Evolutionary conservation across 2,797 vertebrate species (phyloP).

Genomic region (Acanthurus leucopareius): DNA sequence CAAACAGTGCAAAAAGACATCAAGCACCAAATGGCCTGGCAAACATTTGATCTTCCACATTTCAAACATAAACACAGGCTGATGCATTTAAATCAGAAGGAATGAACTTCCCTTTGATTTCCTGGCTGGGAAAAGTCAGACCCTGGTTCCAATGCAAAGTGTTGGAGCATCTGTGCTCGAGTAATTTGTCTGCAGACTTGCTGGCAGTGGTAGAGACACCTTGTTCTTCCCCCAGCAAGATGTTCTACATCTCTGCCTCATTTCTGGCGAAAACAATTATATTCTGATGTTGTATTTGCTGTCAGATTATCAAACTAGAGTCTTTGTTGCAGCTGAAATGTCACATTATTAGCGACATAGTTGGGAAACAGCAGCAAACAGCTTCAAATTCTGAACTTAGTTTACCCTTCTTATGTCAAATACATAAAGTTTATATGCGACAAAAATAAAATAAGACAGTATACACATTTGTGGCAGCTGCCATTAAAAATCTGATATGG

Average conservation of each 20-base stretch:
- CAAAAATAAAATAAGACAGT: too few species aligned
- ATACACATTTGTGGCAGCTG: not conserved
- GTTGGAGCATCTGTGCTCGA: constrained; percentile 61
- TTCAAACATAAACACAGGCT: constrained; percentile 16
- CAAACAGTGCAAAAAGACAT: constrained; percentile 23
- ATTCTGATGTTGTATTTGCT: constrained; percentile 40
- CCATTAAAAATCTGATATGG: not conserved
- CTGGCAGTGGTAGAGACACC: constrained; percentile 63
- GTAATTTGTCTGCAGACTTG: constrained; percentile 59
- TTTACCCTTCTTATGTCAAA: too few species aligned
- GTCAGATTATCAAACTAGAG: constrained; percentile 46
- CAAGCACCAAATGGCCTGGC: constrained; percentile 33
- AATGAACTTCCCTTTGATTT: constrained; percentile 68
- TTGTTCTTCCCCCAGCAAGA: constrained; percentile 59
- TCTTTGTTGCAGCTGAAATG: constrained; percentile 29
- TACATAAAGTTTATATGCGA: too few species aligned
- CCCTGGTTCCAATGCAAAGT: constrained; percentile 57
- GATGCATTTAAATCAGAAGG: constrained; percentile 54
- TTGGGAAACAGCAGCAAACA: constrained; percentile 10
- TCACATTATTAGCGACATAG: constrained; percentile 15
- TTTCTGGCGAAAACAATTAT: constrained; percentile 61
- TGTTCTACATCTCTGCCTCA: constrained; percentile 61
- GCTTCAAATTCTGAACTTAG: not conserved
- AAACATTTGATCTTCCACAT: constrained; percentile 35
- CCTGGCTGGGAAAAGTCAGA: constrained; percentile 52